phyloP scores from a whole-genome alignment of 2,113 vertebrate species.

The Macaca fascicularis region T2T-MFA8v1.1 NC_088375.1:144685001-144685500 shows the following conservation, averaged over 20 bases:
- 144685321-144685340: neutral
- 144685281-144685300: neutral
- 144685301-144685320: neutral
- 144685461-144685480: neutral
- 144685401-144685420: neutral
- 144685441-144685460: neutral
- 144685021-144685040: neutral
- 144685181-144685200: neutral
- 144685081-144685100: neutral
- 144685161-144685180: fast-evolving
- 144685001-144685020: neutral
- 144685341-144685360: neutral
- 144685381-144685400: neutral
- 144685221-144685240: neutral
- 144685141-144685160: fast-evolving
- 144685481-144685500: neutral
- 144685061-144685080: neutral
- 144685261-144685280: neutral
- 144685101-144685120: neutral
- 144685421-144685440: neutral
- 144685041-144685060: neutral
- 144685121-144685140: neutral
- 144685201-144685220: neutral
- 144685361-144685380: neutral
- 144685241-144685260: neutral